Evolutionary conservation across 2,113 vertebrate species (phyloP).

Genomic region (Actenoides hombroni): DNA sequence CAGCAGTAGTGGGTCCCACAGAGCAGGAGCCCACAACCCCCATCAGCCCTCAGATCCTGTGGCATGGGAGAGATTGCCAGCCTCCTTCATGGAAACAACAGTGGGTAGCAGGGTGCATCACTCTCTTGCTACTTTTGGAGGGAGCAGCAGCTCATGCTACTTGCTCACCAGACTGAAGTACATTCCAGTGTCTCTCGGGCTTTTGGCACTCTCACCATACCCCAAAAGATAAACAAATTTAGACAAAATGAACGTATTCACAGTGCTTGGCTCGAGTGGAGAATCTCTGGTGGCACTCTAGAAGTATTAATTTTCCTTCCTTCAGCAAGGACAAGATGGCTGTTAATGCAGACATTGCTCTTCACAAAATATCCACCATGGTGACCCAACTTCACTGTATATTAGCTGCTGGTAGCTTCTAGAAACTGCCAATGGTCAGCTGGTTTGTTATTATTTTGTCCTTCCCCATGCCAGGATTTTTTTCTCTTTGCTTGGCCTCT

Average conservation of each 20-base stretch:
- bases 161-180: not conserved
- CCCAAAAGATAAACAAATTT: not conserved
- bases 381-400: not conserved
- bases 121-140: not conserved
- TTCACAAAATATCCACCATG: not conserved
- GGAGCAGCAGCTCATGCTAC: fast-evolving
- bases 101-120: not conserved
- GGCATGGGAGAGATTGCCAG: not conserved
- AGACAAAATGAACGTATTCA: not conserved
- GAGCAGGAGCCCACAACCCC: not conserved
- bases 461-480: not conserved
- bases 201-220: not conserved
- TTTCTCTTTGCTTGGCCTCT: not conserved
- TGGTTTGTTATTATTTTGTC: not conserved
- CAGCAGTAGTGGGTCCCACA: not conserved
- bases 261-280: not conserved
- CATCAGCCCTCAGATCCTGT: not conserved
- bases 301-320: not conserved
- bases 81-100: not conserved
- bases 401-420: not conserved
- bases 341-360: fast-evolving
- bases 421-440: not conserved
- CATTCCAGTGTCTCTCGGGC: not conserved
- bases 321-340: not conserved
- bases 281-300: not conserved